These are phyloP conservation scores for Zoanthus sansibaricus DNA, from an alignment of 92 coral and sea anemone species.

Conservation along the genomic window DNA sequence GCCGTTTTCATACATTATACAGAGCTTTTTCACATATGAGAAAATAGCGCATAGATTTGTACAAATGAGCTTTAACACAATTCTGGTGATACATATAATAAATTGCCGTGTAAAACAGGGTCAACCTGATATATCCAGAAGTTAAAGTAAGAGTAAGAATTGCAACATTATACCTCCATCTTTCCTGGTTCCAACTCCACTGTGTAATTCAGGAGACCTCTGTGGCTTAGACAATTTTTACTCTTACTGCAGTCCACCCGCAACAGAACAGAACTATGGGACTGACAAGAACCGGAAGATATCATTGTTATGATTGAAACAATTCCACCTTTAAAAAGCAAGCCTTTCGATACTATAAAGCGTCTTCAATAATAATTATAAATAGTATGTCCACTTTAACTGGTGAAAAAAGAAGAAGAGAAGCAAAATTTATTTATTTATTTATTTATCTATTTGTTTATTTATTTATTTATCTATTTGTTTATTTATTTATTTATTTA, in stretches of 20 bases:
- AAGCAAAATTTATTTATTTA: too few species aligned
- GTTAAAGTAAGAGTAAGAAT: not conserved
- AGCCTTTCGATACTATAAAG: too few species aligned
- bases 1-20: not conserved
- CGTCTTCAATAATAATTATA: too few species aligned
- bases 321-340: not conserved
- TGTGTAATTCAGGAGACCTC: conserved; percentile 85
- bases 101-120: not conserved
- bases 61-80: not conserved
- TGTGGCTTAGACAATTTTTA: conserved; percentile 85
- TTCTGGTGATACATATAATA: not conserved
- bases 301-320: not conserved
- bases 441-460: too few species aligned
- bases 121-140: too few species aligned
- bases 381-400: too few species aligned
- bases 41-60: not conserved
- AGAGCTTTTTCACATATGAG: too few species aligned
- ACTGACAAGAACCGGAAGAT: conserved; percentile 55
- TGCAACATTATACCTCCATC: conserved; percentile 71
- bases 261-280: conserved; percentile 81
- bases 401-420: too few species aligned
- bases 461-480: too few species aligned
- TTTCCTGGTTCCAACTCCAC: conserved; percentile 71
- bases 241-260: conserved; percentile 83
- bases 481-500: too few species aligned